Percentiles rank a stretch among this genome's conserved stretches.
These are phyloP conservation scores for Haliaeetus leucogaster DNA, from an alignment of 2,113 vertebrate genomes.

Conservation along the genomic window DNA sequence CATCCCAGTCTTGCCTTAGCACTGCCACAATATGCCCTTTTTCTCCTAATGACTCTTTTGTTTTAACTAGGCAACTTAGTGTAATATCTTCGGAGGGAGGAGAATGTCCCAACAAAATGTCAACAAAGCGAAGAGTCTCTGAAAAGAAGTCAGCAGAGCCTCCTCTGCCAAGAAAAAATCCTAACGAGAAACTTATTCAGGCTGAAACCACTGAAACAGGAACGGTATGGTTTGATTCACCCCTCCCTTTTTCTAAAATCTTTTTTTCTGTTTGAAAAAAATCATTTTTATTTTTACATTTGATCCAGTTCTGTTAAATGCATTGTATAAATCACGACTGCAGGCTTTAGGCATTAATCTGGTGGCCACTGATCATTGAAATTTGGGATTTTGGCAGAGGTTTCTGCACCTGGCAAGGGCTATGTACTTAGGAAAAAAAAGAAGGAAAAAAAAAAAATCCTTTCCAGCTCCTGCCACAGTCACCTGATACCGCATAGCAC, in stretches of 20 bases:
- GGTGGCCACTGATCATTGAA: background rate
- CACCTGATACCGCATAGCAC: background rate
- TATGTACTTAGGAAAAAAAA: background rate
- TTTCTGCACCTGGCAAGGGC: background rate
- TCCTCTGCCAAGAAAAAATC: slow-evolving; percentile 64
- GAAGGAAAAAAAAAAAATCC: background rate
- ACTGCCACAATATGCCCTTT: background rate
- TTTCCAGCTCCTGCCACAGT: background rate
- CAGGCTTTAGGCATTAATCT: background rate
- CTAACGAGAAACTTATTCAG: slow-evolving; percentile 75
- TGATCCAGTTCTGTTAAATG: background rate
- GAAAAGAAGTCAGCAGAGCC: slow-evolving; percentile 75
- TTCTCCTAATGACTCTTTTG: background rate
- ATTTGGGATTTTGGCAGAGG: background rate
- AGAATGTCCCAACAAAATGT: slow-evolving; percentile 76
- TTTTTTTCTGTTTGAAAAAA: background rate
- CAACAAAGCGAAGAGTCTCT: slow-evolving; percentile 68
- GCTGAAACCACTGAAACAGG: slow-evolving; percentile 84
- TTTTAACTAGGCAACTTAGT: slow-evolving; percentile 85
- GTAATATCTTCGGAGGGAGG: slow-evolving; percentile 84
- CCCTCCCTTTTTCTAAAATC: background rate
- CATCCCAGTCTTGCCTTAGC: background rate
- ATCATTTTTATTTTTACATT: background rate
- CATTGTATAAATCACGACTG: background rate
- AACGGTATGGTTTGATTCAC: slow-evolving; percentile 69